phyloP scores from a whole-genome alignment of 2,797 vertebrate genomes.

The Lepilemur septentrionalis region DNA sequence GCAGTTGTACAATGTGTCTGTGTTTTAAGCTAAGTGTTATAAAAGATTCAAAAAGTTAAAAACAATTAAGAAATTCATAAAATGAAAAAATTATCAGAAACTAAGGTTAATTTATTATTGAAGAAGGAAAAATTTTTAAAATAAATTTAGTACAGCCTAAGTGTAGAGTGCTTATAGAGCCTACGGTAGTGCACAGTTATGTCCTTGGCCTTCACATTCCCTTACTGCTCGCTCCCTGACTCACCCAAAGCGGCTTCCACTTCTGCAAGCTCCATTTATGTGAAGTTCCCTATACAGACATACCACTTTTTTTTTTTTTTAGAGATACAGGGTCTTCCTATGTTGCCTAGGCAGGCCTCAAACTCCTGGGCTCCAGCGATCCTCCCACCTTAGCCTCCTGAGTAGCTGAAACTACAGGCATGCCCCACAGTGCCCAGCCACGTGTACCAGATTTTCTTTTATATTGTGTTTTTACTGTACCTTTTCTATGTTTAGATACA shows the following conservation, averaged over 20 bases:
- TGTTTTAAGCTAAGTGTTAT: background rate
- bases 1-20: background rate
- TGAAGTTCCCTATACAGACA: no score
- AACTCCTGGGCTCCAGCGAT: background rate
- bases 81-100: background rate
- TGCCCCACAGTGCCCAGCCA: background rate
- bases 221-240: background rate
- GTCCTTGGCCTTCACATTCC: background rate
- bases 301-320: no score
- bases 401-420: background rate
- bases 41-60: background rate
- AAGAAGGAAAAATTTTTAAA: background rate
- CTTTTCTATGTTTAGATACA: background rate
- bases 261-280: no score
- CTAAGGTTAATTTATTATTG: background rate
- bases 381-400: background rate
- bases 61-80: background rate
- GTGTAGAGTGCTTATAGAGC: background rate
- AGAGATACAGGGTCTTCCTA: background rate
- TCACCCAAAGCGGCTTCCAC: background rate
- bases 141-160: no score
- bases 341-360: background rate
- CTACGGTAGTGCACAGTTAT: fast-evolving
- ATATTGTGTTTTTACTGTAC: background rate
- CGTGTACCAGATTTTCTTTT: background rate